Evolutionary conservation across 2,113 vertebrate species (phyloP).

Genomic region (Pipa parva): DNA sequence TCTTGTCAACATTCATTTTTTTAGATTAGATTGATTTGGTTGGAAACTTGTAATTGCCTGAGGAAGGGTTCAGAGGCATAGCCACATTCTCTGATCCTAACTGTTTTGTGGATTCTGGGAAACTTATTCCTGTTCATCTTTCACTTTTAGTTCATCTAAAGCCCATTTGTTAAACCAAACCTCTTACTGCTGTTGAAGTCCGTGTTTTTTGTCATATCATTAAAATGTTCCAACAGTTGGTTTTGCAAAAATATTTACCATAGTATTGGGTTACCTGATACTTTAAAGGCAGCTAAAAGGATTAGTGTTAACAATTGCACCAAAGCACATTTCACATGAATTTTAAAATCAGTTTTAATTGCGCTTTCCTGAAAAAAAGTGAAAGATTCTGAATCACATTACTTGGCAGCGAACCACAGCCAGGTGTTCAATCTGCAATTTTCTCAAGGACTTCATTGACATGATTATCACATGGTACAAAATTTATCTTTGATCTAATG

Average conservation of each 20-base stretch:
- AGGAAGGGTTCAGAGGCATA: too few species aligned
- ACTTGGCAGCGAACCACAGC: conserved; percentile 53
- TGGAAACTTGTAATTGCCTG: too few species aligned
- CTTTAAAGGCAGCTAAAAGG: background rate
- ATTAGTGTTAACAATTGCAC: background rate
- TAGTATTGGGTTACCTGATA: background rate
- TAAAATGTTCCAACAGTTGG: background rate
- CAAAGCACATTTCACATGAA: conserved; percentile 11
- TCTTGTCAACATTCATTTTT: too few species aligned
- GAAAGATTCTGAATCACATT: conserved; percentile 42
- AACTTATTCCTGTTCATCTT: too few species aligned
- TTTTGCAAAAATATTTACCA: background rate
- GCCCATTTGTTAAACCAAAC: too few species aligned
- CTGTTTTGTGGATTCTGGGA: too few species aligned
- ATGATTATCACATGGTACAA: conserved; percentile 51
- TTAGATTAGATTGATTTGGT: too few species aligned
- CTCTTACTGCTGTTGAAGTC: background rate
- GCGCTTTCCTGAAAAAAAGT: background rate
- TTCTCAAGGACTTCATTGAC: conserved; percentile 47
- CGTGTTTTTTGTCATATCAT: background rate
- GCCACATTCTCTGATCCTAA: too few species aligned
- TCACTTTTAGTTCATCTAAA: too few species aligned
- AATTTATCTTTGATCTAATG: conserved; percentile 63
- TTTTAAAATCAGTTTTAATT: conserved; percentile 4
- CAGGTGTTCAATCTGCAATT: conserved; percentile 59